Evolutionary conservation across 2,113 vertebrate species (phyloP).

Genomic region (Etheostoma cragini): DNA sequence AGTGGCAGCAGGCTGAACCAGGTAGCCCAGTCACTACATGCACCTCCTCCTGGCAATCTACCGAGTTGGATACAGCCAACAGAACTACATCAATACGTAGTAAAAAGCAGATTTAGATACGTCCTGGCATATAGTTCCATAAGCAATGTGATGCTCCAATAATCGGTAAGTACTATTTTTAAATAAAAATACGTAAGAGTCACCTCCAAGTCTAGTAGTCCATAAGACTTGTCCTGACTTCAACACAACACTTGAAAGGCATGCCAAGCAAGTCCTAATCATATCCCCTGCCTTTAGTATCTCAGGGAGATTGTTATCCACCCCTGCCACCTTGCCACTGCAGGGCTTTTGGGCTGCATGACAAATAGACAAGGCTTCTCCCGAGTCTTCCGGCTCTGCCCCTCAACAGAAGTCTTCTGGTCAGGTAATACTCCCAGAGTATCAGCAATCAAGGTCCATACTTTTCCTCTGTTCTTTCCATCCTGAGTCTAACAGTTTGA

Average conservation of each 20-base stretch:
- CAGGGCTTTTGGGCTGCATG: background rate
- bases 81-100: background rate
- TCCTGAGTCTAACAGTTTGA: background rate
- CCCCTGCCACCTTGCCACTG: background rate
- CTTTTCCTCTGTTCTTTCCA: background rate
- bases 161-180: background rate
- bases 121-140: background rate
- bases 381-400: background rate
- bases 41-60: too few relatives aligned
- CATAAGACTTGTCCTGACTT: background rate
- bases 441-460: background rate
- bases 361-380: background rate
- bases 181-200: background rate
- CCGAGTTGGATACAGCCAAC: background rate
- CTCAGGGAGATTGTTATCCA: background rate
- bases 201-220: background rate
- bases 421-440: background rate
- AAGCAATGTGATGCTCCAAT: background rate
- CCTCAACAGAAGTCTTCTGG: background rate
- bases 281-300: background rate
- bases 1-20: background rate
- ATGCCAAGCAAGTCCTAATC: background rate
- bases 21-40: background rate
- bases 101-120: background rate
- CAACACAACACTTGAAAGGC: background rate